Conservation (phyloP, 2,113 vertebrate genomes). For the Leptobrachium ailaonicum region DNA sequence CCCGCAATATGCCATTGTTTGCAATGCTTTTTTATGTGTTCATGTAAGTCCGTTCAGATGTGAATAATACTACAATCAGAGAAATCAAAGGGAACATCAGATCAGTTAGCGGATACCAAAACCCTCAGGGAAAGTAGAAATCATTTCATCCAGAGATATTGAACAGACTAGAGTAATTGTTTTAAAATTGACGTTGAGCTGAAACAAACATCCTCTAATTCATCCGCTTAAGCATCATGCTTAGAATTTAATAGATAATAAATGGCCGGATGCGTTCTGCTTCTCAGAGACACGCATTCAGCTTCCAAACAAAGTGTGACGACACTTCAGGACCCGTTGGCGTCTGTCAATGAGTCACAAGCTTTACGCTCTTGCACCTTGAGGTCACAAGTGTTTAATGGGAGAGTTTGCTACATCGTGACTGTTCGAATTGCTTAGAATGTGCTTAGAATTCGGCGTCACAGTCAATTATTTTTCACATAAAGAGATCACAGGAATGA, state of each 20-base stretch:
- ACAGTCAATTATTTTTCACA: too few relatives aligned
- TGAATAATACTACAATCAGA: background rate
- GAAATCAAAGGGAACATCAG: background rate
- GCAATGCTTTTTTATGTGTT: background rate
- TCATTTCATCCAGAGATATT: slow-evolving; percentile 3
- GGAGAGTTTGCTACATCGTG: too few relatives aligned
- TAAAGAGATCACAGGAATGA: too few relatives aligned
- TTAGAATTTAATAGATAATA: background rate
- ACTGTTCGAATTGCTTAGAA: too few relatives aligned
- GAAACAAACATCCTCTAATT: slow-evolving; percentile 8
- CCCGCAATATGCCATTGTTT: background rate
- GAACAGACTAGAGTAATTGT: slow-evolving; percentile 6
- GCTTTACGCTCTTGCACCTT: too few relatives aligned
- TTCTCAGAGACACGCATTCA: too few relatives aligned
- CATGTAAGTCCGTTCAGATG: slow-evolving; percentile 1
- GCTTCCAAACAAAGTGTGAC: too few relatives aligned
- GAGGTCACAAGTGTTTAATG: too few relatives aligned
- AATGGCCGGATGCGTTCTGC: too few relatives aligned
- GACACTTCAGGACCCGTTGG: too few relatives aligned
- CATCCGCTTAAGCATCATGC: background rate
- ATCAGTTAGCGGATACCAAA: background rate
- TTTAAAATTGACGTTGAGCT: background rate
- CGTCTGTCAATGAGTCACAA: too few relatives aligned
- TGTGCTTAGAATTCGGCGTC: too few relatives aligned
- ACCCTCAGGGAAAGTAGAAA: background rate